A percentile compares a stretch with the other conserved stretches of the same genome.
phyloP scores from a whole-genome alignment of 1,140 invertebrate genomes.

The Habropoda laboriosa region DNA sequence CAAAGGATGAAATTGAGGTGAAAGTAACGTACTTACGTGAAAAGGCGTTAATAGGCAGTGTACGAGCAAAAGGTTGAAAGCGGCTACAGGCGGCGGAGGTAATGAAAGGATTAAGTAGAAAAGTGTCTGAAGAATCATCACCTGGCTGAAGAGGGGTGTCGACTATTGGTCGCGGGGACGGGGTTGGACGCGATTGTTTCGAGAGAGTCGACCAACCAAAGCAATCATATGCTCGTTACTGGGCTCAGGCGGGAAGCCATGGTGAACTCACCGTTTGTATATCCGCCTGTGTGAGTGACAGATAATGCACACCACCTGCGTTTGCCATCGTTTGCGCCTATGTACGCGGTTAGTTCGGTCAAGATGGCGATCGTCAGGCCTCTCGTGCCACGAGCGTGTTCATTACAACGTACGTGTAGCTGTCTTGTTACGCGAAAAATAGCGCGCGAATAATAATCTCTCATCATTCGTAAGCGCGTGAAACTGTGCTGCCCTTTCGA shows the following conservation, averaged over 20 bases:
- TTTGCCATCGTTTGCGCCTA: slow-evolving; percentile 29
- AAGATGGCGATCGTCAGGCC: slow-evolving; percentile 48
- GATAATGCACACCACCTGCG: slow-evolving; percentile 52
- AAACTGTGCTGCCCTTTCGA: neutral
- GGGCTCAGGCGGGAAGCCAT: slow-evolving; percentile 45
- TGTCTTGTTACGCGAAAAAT: slow-evolving; percentile 49
- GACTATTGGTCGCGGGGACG: neutral
- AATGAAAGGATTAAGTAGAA: neutral
- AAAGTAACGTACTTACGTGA: too few species aligned
- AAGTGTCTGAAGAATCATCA: neutral
- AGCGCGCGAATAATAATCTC: slow-evolving; percentile 31
- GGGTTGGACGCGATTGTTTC: slow-evolving; percentile 43
- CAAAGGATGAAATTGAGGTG: too few species aligned
- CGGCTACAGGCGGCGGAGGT: too few species aligned
- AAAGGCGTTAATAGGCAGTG: too few species aligned
- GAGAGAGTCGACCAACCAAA: slow-evolving; percentile 45
- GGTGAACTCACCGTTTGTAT: slow-evolving; percentile 30
- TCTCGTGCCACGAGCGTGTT: slow-evolving; percentile 36
- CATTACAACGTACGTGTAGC: slow-evolving; percentile 32
- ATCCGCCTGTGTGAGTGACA: slow-evolving; percentile 41
- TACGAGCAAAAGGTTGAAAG: too few species aligned
- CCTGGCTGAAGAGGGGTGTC: slow-evolving; percentile 15
- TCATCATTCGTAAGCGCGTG: neutral
- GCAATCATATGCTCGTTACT: slow-evolving; percentile 56
- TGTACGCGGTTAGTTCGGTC: slow-evolving; percentile 27